Evolutionary conservation across 2,888 invertebrate genomes (phyloP), one percentile per base, ranked within the genome.

Genomic region (Ornithoptera priamus): DNA sequence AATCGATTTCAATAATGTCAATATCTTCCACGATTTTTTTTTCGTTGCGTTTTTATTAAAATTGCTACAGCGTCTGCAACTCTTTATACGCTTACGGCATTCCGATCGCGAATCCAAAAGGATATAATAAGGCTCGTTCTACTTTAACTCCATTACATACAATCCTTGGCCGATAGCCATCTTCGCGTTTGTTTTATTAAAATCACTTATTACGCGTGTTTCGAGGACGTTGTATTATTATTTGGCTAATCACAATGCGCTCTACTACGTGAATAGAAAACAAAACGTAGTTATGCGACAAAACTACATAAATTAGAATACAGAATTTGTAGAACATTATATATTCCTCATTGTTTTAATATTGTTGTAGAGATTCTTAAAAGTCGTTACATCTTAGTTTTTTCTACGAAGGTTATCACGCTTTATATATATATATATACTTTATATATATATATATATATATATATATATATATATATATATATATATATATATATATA

Each of bases 1-100:
- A 82, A 84, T 86, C 81, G 78, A 86, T 86, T 86, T 85, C 83
- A 88, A 86, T 87, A 86, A 84, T 84, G 76, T 75, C 71, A 62
- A 65, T 66, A 66, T 65, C 64, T 65, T 24, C 2, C 15, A 50
- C 2, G n/a, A 36, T 72, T 70, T 71, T 75, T 62, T 73, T 74
- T 73, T 71, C 22, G 57, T 65, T 65, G 57, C 39, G 4, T 42
- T 46, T 53, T 36, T 56, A 39, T 53, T 22, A 8, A 39, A 60
- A 22, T 56, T 53, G n/a, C 53, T 53, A 53, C 8, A 18, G 53
- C 20, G 57, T 53, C 53, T 61, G 61, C 30, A 39, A 50, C 60
- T 67, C 56, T 61, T 53, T 67, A 36, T 20, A 53, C 22, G 66
- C 30, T 30, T 15, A 20, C n/a, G 24, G 36, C 17, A 60, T 18